phyloP scores from a whole-genome alignment of 2,888 invertebrate genomes.

The Resseliella maxima region DNA sequence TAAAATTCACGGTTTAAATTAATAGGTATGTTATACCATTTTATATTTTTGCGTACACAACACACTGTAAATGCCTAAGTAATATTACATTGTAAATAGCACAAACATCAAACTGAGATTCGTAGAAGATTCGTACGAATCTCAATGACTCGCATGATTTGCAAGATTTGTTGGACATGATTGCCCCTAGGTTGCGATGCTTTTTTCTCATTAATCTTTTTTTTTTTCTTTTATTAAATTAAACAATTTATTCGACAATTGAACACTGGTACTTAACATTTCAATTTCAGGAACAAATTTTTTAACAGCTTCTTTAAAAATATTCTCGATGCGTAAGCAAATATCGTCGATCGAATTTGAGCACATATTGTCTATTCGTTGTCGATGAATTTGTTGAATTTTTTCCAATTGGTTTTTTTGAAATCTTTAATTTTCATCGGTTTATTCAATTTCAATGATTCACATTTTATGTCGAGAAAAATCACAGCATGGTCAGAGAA shows the following conservation, averaged over 20 bases:
- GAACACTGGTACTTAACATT: neutral
- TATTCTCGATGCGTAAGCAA: neutral
- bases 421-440: neutral
- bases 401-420: neutral
- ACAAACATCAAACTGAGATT: too few relatives aligned
- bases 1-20: too few relatives aligned
- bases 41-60: too few relatives aligned
- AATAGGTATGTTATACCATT: too few relatives aligned
- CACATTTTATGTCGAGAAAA: neutral
- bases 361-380: neutral
- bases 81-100: too few relatives aligned
- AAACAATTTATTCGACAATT: neutral
- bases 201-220: neutral
- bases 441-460: neutral
- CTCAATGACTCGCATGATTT: too few relatives aligned
- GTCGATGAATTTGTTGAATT: neutral
- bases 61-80: too few relatives aligned
- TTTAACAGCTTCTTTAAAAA: neutral
- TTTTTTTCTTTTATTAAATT: neutral
- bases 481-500: neutral
- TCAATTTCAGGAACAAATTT: neutral
- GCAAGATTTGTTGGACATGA: too few relatives aligned
- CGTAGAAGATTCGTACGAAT: too few relatives aligned
- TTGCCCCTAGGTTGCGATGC: too few relatives aligned
- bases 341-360: neutral